Percentiles rank a stretch among this genome's conserved stretches.
Conservation (phyloP, 2,888 invertebrate genomes). For the Acrobasis repandana region DNA sequence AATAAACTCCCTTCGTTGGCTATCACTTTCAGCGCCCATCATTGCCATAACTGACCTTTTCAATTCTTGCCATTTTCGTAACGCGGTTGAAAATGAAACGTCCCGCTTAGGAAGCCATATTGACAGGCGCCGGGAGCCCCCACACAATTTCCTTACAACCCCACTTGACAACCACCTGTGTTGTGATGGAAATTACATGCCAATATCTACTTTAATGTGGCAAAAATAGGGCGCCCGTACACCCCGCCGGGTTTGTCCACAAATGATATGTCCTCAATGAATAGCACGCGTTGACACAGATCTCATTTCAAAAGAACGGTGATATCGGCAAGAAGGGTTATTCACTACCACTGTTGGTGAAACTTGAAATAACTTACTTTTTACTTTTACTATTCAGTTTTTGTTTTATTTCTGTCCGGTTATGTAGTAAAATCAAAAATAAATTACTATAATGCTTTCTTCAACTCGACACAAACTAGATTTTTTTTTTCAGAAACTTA, state of each 20-base stretch:
- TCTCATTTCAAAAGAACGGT: background rate
- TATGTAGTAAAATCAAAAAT: too few relatives aligned
- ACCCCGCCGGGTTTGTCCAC: background rate
- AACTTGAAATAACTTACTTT: too few relatives aligned
- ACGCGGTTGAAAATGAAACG: slow-evolving; percentile 40
- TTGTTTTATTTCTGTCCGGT: too few relatives aligned
- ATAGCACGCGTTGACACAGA: background rate
- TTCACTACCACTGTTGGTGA: too few relatives aligned
- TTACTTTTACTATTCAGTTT: too few relatives aligned
- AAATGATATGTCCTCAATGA: slow-evolving; percentile 5
- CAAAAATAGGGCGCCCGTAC: background rate
- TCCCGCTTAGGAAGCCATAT: slow-evolving; percentile 42
- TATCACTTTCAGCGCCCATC: slow-evolving; percentile 21
- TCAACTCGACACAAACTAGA: too few relatives aligned
- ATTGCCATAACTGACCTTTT: slow-evolving; percentile 38
- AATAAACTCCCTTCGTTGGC: background rate
- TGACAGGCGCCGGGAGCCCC: slow-evolving; percentile 42
- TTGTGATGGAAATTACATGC: slow-evolving; percentile 18
- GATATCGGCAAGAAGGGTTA: background rate
- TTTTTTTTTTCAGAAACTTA: too few relatives aligned
- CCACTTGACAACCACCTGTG: slow-evolving; percentile 28
- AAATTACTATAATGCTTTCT: too few relatives aligned
- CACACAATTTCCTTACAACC: slow-evolving; percentile 39
- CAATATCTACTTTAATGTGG: slow-evolving; percentile 9
- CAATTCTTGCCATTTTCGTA: slow-evolving; percentile 35